Percentiles rank a stretch among this genome's conserved stretches.
These are phyloP conservation scores for Microcebus lehilahytsara DNA, from an alignment of 2,113 vertebrate species.

Conservation along the genomic window DNA sequence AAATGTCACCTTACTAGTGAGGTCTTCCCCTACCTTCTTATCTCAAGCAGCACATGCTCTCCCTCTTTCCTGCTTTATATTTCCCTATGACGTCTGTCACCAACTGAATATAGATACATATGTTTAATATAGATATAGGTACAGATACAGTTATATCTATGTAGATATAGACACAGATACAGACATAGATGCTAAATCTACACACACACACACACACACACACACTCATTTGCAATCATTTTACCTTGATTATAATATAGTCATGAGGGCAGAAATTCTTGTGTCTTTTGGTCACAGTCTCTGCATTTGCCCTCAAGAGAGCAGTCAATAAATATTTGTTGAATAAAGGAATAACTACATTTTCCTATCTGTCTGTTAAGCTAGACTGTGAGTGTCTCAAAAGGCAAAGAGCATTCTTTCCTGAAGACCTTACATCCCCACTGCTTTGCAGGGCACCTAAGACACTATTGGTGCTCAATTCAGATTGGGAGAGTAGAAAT, in stretches of 20 bases:
- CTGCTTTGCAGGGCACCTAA: background rate
- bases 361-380: background rate
- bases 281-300: background rate
- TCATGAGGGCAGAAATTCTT: background rate
- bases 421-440: background rate
- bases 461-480: background rate
- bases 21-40: background rate
- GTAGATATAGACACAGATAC: background rate
- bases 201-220: background rate
- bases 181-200: background rate
- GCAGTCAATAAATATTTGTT: background rate
- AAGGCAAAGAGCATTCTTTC: background rate
- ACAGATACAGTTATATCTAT: background rate
- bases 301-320: background rate
- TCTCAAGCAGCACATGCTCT: background rate
- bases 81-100: background rate
- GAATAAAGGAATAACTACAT: slow-evolving; percentile 15
- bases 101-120: background rate
- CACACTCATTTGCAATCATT: background rate
- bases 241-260: background rate
- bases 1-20: background rate
- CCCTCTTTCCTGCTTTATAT: background rate
- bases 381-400: background rate
- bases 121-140: background rate
- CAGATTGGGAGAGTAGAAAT: background rate